These are phyloP conservation scores for Phthorimaea operculella DNA, from an alignment of 1,140 invertebrate genomes.

Conservation along the genomic window DNA sequence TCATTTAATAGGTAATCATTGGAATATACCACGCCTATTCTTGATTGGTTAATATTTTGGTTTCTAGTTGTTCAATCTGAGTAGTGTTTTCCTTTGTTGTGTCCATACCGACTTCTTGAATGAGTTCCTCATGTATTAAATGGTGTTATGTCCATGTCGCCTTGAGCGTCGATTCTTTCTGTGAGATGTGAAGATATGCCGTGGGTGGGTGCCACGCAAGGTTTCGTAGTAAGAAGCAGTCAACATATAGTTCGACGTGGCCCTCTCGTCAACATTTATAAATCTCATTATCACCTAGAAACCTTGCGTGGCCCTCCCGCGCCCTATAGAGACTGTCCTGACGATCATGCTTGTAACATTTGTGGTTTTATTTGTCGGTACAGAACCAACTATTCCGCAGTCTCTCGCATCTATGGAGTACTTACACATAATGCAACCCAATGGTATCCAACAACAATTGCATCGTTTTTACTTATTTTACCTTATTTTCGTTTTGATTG, in stretches of 20 bases:
- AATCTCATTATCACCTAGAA: too few species aligned
- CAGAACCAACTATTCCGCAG: slow-evolving; percentile 65
- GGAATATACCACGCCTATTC: slow-evolving; percentile 37
- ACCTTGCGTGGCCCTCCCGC: neutral
- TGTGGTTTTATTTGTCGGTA: slow-evolving; percentile 62
- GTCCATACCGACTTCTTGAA: slow-evolving; percentile 34
- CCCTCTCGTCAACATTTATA: too few species aligned
- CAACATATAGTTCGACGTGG: too few species aligned
- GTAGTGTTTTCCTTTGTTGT: slow-evolving; percentile 53
- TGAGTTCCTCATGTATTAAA: slow-evolving; percentile 35
- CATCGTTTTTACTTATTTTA: slow-evolving; percentile 38
- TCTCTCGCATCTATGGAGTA: slow-evolving; percentile 63
- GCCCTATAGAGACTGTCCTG: slow-evolving; percentile 9
- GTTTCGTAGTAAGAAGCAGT: neutral
- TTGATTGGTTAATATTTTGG: slow-evolving; percentile 35
- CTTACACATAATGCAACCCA: slow-evolving; percentile 65
- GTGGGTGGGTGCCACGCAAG: neutral
- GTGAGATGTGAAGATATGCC: slow-evolving; percentile 5
- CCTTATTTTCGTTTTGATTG: slow-evolving; percentile 29
- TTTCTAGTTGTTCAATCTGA: slow-evolving; percentile 48
- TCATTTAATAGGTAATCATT: slow-evolving; percentile 69
- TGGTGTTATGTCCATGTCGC: slow-evolving; percentile 37
- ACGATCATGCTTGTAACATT: slow-evolving; percentile 55
- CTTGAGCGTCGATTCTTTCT: slow-evolving; percentile 15
- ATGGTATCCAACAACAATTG: slow-evolving; percentile 58